Conservation (phyloP, 2,888 invertebrate species). For the Coelogynopora nodosa region DNA sequence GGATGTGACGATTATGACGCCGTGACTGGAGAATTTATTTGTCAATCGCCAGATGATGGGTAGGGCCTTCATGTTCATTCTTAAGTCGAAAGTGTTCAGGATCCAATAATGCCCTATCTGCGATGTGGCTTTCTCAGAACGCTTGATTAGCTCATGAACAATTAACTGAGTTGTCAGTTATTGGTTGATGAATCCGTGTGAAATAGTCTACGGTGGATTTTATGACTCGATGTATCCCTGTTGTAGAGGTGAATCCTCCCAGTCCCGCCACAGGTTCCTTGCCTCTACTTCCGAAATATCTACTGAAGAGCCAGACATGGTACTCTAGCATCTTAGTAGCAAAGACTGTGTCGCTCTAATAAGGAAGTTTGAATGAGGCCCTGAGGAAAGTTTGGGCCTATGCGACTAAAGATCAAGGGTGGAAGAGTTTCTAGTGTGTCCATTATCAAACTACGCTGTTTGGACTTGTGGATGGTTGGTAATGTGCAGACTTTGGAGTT, state of each 20-base stretch:
- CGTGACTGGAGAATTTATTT: constrained; percentile 45
- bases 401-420: background rate
- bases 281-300: constrained; percentile 36
- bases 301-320: background rate
- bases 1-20: constrained; percentile 47
- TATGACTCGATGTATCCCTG: constrained; percentile 31
- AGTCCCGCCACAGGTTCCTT: constrained; percentile 40
- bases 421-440: background rate
- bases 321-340: background rate
- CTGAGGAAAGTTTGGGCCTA: background rate
- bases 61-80: constrained; percentile 46
- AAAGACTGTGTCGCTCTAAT: background rate
- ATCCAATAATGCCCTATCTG: constrained; percentile 43
- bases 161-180: constrained; percentile 43
- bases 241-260: constrained; percentile 42
- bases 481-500: too few relatives aligned
- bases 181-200: constrained; percentile 45
- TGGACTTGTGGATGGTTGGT: background rate
- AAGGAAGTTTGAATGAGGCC: background rate
- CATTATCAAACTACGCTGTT: background rate
- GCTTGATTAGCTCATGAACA: constrained; percentile 48
- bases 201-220: constrained; percentile 45
- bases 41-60: constrained; percentile 48
- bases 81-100: constrained; percentile 42
- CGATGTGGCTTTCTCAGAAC: constrained; percentile 45